Base-by-base conservation (phyloP, 1,140 invertebrate species). In the Bactericera cockerelli region DNA sequence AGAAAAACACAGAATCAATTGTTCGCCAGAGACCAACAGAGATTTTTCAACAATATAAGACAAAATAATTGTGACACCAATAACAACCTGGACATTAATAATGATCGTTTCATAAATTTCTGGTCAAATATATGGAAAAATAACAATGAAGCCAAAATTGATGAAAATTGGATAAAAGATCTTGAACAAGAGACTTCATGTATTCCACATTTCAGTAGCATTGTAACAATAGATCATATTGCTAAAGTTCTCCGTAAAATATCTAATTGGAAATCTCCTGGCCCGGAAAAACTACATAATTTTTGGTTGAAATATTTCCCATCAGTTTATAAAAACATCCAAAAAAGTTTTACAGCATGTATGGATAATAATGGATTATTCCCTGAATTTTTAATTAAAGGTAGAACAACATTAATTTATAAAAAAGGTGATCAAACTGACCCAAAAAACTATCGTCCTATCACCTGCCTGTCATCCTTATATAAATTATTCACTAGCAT, bases 291-390 rank as follows among this genome's bases (percentile, higher is more conserved):
- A 54, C 13, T 54, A 8, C 53, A 54, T 54, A 54, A 54, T 21
- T 54, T 14, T 54, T 54, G 53, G 53, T 54, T 54, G 22, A 56
- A 56, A 26, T 13, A 56, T 21, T 56, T 56, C 26, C 4, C 10
- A 11, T 26, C 26, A 14, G 13, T 24, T 13, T 28, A 26, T 19
- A 26, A 19, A 14, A 6, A 21, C 22, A 56, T 24, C 10, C 14
- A 24, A 6, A 8, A 24, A 56, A 26, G 13, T 11, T 54, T 54
- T 21, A 54, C 14, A 11, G 22, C 14, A 13, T 54, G 13, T 14
- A 8, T 54, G 6, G 53, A 54, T 16, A 22, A 22, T 11, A 54
- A 54, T 11, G 16, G 13, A 8, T 11, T 11, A 54, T 14, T 54
- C 11, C 53, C 53, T 22, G 53, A 54, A 22, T 54, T 13, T 10